Conservation (phyloP, 2,888 invertebrate species). For the Nomada goodeniana region DNA sequence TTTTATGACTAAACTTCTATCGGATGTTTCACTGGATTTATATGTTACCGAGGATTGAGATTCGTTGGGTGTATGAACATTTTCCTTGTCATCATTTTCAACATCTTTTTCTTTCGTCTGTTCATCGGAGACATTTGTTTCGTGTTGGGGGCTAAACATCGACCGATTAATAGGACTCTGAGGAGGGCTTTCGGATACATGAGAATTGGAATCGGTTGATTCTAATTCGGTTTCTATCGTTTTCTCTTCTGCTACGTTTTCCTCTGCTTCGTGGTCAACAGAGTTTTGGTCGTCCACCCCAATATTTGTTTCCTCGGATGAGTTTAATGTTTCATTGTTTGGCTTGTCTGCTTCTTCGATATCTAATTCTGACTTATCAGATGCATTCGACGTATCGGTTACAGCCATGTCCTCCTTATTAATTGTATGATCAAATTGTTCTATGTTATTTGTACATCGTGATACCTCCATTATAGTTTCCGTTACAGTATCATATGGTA, state of each 20-base stretch:
- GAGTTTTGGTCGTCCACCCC: conserved; percentile 52
- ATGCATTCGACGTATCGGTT: conserved; percentile 15
- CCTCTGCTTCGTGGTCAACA: conserved; percentile 49
- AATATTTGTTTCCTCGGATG: conserved; percentile 50
- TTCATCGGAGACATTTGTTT: conserved; percentile 54
- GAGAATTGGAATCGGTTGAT: conserved; percentile 57
- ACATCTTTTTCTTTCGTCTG: conserved; percentile 85
- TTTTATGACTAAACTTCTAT: conserved; percentile 82
- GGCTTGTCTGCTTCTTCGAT: conserved; percentile 20
- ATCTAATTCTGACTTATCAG: conserved; percentile 29
- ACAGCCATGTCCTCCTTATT: conserved; percentile 20
- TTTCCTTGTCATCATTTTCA: conserved; percentile 33
- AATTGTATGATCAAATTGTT: conserved; percentile 32
- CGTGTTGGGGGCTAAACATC: conserved; percentile 73
- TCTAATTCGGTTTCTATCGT: conserved; percentile 41
- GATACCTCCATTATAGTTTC: conserved; percentile 79
- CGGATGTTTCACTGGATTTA: conserved; percentile 76
- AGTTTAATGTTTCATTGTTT: conserved; percentile 16
- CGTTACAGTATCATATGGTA: conserved; percentile 76
- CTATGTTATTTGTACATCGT: conserved; percentile 54
- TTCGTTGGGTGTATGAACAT: conserved; percentile 53
- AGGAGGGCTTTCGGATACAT: conserved; percentile 59
- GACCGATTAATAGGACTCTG: conserved; percentile 67
- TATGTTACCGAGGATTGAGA: conserved; percentile 75
- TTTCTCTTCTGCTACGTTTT: conserved; percentile 50